Evolutionary conservation across 1,140 invertebrate genomes (phyloP), one percentile per base, ranked within the genome.

Genomic region (Leptinotarsa defecta): DNA sequence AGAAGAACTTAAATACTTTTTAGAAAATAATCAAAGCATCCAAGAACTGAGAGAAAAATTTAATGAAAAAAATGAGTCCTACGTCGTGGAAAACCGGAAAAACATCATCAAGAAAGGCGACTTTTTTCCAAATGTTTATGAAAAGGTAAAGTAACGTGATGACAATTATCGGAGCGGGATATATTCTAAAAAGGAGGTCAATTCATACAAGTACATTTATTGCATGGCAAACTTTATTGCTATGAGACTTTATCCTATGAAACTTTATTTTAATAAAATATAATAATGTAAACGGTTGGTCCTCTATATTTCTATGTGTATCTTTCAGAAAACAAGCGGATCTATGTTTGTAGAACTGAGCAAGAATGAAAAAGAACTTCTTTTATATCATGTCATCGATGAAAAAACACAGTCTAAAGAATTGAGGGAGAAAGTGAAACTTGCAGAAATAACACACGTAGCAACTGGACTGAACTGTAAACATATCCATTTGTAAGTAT

Each of bases 361-460:
- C n/a, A 78, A 79, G 57, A 83, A 83, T 67, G 61, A 57, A 70
- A 73, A 76, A 49, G 75, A 82, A 63, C 70, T 82, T 20, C 49
- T 73, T 20, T 68, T 79, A 19, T 73, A 70, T 62, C 78, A 82
- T 48, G 48, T 74, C 13, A n/a, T 15, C 6, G 57, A 74, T n/a
- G 52, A 70, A 8, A 74, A 49, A 75, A 77, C 64, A 3, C 27
- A 61, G 15, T 3, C 11, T 13, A 52, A 43, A 48, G 65, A 74
- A 20, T 19, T 57, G 13, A 34, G 17, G 13, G 75, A 68, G 19
- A 68, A 15, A 24, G 34, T 73, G 13, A 68, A 19, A 20, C 48
- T 76, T 49, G 73, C 71, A 1, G 79, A 79, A 57, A 81, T 84
- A 52, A 82, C 80, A 43, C 81, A 84, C 67, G 48, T 84, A 3